Evolutionary conservation across 2,113 vertebrate species (phyloP).

Genomic region (Otocyon megalotis): DNA sequence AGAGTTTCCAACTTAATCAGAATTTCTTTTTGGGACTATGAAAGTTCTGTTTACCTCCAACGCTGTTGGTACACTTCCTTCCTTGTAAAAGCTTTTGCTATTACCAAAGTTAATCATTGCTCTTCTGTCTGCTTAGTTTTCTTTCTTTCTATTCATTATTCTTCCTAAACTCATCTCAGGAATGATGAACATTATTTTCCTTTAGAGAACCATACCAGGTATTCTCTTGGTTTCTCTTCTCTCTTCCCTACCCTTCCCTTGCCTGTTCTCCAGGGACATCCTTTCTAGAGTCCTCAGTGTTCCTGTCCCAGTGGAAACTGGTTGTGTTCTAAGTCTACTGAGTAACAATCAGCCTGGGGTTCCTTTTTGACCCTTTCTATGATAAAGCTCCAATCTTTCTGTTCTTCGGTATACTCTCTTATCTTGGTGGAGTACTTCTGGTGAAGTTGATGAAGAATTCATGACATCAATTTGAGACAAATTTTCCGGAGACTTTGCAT

Average conservation of each 20-base stretch:
- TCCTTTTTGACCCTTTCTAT: not conserved
- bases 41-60: not conserved
- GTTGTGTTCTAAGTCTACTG: not conserved
- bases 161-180: not conserved
- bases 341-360: not conserved
- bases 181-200: not conserved
- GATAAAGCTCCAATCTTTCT: not conserved
- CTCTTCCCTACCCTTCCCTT: rapidly evolving
- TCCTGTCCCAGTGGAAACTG: not conserved
- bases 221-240: not conserved
- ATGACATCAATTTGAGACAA: not conserved
- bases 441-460: not conserved
- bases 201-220: not conserved
- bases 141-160: not conserved
- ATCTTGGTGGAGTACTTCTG: not conserved
- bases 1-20: not conserved
- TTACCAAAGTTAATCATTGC: not conserved
- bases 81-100: not conserved
- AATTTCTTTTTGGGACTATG: not conserved
- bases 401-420: not conserved
- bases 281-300: not conserved
- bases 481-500: not conserved
- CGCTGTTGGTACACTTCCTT: not conserved
- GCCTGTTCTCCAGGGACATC: not conserved
- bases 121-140: not conserved